Evolutionary conservation across 92 coral and sea anemone species (phyloP).

Genomic region (Zoanthus sansibaricus): DNA sequence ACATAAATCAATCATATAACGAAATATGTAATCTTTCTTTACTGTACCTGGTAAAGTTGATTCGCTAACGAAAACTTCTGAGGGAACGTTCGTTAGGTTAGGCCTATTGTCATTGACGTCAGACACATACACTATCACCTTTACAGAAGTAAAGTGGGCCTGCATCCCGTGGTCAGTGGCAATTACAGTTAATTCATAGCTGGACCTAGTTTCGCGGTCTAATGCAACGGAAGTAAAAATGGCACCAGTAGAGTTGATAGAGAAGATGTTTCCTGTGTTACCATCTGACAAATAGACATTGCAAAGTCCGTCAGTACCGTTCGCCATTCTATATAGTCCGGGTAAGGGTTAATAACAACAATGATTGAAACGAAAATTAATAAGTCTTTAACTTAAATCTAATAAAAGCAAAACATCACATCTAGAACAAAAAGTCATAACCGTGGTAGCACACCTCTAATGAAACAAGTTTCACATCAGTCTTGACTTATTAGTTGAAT

Average conservation of each 20-base stretch:
- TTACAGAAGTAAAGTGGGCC: constrained; percentile 42
- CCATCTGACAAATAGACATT: constrained; percentile 53
- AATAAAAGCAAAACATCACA: too few species aligned
- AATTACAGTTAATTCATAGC: constrained; percentile 69
- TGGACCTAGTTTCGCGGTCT: constrained; percentile 68
- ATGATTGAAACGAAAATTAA: too few species aligned
- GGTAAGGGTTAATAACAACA: too few species aligned
- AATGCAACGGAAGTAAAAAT: constrained; percentile 60
- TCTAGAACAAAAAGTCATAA: too few species aligned
- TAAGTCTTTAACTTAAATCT: too few species aligned
- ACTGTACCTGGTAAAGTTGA: constrained; percentile 64
- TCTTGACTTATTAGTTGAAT: too few species aligned
- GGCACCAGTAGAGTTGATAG: constrained; percentile 70
- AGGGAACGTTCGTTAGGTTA: constrained; percentile 64
- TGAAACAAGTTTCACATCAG: too few species aligned
- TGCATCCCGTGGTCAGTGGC: constrained; percentile 70
- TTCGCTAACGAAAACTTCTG: constrained; percentile 64
- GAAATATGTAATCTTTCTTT: background rate
- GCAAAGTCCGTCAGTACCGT: background rate
- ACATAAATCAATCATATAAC: background rate
- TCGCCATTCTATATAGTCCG: too few species aligned
- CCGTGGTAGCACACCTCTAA: too few species aligned
- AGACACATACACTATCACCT: constrained; percentile 59
- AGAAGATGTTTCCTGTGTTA: constrained; percentile 58
- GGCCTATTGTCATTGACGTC: constrained; percentile 80